Percentiles rank a stretch among this genome's conserved stretches.
Conservation (phyloP, 1,140 invertebrate genomes). For the Lepidotrigona ventralis region DNA sequence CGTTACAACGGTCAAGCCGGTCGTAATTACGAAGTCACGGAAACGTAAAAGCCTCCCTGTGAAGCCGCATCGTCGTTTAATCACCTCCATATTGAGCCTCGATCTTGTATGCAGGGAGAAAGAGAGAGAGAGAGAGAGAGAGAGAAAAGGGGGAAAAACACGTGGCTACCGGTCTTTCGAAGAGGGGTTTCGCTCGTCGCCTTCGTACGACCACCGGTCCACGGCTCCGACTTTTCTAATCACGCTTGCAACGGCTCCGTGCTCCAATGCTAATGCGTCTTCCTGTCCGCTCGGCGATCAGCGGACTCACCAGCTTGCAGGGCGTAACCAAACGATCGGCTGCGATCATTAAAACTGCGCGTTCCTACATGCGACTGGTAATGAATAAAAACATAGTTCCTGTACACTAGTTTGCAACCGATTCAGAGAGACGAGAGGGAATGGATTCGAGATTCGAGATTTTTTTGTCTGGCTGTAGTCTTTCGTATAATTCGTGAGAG, state of each 20-base stretch:
- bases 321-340: constrained; percentile 69
- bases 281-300: neutral
- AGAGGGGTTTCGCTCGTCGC: neutral
- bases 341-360: constrained; percentile 64
- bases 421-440: neutral
- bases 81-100: constrained; percentile 46
- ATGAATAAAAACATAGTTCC: constrained; percentile 69
- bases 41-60: constrained; percentile 43
- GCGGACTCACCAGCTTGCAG: constrained; percentile 45
- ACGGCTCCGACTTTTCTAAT: constrained; percentile 31
- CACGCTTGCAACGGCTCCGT: constrained; percentile 14
- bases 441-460: neutral
- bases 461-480: neutral
- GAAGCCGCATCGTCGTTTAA: constrained; percentile 51
- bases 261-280: constrained; percentile 43
- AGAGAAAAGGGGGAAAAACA: neutral
- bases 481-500: too few relatives aligned
- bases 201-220: constrained; percentile 21
- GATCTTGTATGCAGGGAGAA: constrained; percentile 14
- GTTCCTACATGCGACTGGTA: constrained; percentile 60
- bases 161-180: constrained; percentile 46
- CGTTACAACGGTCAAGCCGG: constrained; percentile 40
- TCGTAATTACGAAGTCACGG: constrained; percentile 60
- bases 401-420: neutral
- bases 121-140: too few relatives aligned